phyloP scores from a whole-genome alignment of 2,888 invertebrate species.

The Mechanitis mazaeus region DNA sequence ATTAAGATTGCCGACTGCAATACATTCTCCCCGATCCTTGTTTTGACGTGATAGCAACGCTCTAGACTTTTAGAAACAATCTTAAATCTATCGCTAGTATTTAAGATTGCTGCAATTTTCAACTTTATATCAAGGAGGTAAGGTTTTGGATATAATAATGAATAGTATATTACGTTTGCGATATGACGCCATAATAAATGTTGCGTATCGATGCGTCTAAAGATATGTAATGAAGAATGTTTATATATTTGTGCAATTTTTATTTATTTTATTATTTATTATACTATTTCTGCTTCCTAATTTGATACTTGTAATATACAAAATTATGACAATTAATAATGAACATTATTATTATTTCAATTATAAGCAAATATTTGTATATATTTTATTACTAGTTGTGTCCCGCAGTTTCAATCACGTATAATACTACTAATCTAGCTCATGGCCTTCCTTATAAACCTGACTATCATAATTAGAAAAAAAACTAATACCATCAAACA shows the following conservation, averaged over 20 bases:
- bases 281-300: neutral
- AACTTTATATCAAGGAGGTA: slow-evolving; percentile 28
- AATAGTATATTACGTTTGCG: slow-evolving; percentile 7
- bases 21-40: slow-evolving; percentile 71
- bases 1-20: slow-evolving; percentile 74
- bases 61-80: slow-evolving; percentile 57
- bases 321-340: too few relatives aligned
- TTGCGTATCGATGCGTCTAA: slow-evolving; percentile 74
- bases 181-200: slow-evolving; percentile 61
- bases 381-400: too few relatives aligned
- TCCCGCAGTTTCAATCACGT: too few relatives aligned
- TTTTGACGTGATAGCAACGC: slow-evolving; percentile 73
- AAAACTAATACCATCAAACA: too few relatives aligned
- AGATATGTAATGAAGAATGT: slow-evolving; percentile 74
- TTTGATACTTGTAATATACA: too few relatives aligned
- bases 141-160: slow-evolving; percentile 5
- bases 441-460: too few relatives aligned
- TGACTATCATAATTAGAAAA: too few relatives aligned
- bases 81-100: slow-evolving; percentile 30
- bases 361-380: too few relatives aligned
- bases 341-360: too few relatives aligned
- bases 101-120: slow-evolving; percentile 21
- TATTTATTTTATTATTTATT: neutral
- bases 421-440: too few relatives aligned
- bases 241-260: slow-evolving; percentile 43